A percentile compares a stretch with the other conserved stretches of the same genome.
phyloP scores from a whole-genome alignment of 2,888 invertebrate species.

The Lasioglossum leucozonium region DNA sequence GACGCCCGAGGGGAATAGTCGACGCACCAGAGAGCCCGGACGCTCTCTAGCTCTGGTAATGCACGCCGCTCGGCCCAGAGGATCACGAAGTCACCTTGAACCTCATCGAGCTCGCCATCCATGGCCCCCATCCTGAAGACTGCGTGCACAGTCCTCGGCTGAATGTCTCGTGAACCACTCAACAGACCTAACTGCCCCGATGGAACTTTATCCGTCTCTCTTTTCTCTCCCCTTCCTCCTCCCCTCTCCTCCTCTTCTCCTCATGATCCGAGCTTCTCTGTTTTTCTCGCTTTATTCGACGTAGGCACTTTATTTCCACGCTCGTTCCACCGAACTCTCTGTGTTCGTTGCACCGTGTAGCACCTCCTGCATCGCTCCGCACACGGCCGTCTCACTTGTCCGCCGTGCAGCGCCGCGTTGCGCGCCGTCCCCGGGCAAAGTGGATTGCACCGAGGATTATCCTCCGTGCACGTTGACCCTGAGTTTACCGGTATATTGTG shows the following conservation, averaged over 20 bases:
- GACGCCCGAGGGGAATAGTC: constrained; percentile 50
- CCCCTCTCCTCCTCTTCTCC: background rate
- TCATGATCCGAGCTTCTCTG: background rate
- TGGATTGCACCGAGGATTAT: constrained; percentile 69
- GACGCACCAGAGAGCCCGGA: constrained; percentile 37
- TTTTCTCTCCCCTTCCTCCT: constrained; percentile 23
- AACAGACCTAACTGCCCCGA: constrained; percentile 48
- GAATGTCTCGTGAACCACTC: constrained; percentile 54
- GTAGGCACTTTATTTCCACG: constrained; percentile 35
- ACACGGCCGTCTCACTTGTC: constrained; percentile 36
- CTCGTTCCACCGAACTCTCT: constrained; percentile 21
- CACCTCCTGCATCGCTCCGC: constrained; percentile 22
- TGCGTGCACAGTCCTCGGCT: constrained; percentile 51
- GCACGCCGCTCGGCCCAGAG: constrained; percentile 67
- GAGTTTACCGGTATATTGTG: constrained; percentile 62
- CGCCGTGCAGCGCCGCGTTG: constrained; percentile 8
- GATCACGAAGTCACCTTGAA: constrained; percentile 80
- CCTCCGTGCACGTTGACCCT: constrained; percentile 66
- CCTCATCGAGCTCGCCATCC: constrained; percentile 72
- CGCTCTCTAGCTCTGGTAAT: constrained; percentile 65
- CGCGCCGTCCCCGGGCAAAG: constrained; percentile 54
- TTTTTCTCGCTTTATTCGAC: constrained; percentile 17
- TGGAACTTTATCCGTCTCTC: constrained; percentile 42
- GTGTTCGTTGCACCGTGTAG: constrained; percentile 21
- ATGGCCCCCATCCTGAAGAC: constrained; percentile 57